Conservation (phyloP, 2,888 invertebrate species). For the Apamea crenata region DNA sequence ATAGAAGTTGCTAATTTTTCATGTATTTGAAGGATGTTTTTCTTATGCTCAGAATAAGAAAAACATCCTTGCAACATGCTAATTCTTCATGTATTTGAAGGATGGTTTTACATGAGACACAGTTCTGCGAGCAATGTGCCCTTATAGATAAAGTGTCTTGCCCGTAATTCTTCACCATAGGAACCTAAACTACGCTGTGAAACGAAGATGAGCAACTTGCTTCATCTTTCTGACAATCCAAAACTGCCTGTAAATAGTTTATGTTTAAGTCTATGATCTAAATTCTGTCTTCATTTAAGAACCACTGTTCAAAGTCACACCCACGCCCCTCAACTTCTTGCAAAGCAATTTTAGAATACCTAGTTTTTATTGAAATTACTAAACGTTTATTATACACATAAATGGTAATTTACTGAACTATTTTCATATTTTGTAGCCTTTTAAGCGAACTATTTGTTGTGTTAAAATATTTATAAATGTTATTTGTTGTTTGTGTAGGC, state of each 20-base stretch:
- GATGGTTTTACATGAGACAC: no score
- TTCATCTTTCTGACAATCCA: neutral
- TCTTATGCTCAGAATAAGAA: no score
- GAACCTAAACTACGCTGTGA: no score
- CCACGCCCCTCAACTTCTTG: neutral
- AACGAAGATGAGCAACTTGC: neutral
- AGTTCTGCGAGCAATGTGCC: no score
- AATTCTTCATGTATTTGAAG: no score
- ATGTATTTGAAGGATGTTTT: no score
- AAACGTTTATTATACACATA: conserved; percentile 10
- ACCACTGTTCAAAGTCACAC: conserved; percentile 1
- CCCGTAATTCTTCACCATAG: neutral
- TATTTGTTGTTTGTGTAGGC: neutral
- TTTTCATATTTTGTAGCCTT: conserved; percentile 28
- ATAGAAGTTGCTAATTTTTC: no score
- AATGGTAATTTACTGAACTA: conserved; percentile 5
- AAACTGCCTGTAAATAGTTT: neutral
- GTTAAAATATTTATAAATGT: conserved; percentile 11
- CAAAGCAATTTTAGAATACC: conserved; percentile 20
- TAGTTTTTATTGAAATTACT: conserved; percentile 38
- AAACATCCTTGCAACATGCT: no score
- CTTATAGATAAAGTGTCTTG: neutral
- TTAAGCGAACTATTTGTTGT: conserved; percentile 21
- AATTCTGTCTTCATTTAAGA: conserved; percentile 4
- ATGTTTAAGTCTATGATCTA: neutral